These are phyloP conservation scores for Diogma glabrata DNA, from an alignment of 2,888 invertebrate genomes.

Conservation along the genomic window DNA sequence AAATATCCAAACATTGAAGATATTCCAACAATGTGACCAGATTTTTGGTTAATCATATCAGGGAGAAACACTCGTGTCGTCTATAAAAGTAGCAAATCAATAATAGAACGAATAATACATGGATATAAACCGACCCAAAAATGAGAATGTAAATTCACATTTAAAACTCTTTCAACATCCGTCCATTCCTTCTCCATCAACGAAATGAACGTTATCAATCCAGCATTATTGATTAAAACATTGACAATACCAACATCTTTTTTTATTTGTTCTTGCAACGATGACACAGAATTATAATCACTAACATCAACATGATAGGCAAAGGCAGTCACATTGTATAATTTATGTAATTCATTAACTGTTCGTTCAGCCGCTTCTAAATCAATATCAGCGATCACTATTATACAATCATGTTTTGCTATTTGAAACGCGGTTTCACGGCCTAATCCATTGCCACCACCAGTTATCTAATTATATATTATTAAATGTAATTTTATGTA, in stretches of 20 bases:
- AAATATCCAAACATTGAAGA: constrained; percentile 11
- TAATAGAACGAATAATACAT: neutral
- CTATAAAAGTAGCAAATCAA: constrained; percentile 4
- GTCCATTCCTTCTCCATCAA: constrained; percentile 32
- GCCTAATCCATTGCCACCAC: constrained; percentile 26
- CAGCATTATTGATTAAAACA: constrained; percentile 39
- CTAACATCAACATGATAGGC: constrained; percentile 13
- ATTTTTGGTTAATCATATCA: constrained; percentile 9
- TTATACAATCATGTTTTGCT: constrained; percentile 20
- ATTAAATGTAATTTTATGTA: too few species aligned
- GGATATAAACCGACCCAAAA: constrained; percentile 33
- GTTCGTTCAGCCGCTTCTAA: constrained; percentile 12
- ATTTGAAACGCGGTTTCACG: constrained; percentile 23
- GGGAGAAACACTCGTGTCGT: constrained; percentile 10
- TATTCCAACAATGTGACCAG: constrained; percentile 12
- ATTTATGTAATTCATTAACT: constrained; percentile 15
- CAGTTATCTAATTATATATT: constrained; percentile 16
- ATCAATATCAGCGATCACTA: constrained; percentile 19
- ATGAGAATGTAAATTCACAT: constrained; percentile 38
- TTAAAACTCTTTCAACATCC: constrained; percentile 35
- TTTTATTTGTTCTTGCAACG: constrained; percentile 14
- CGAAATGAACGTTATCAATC: constrained; percentile 34
- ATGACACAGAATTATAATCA: constrained; percentile 9
- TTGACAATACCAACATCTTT: constrained; percentile 33
- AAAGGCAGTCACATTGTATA: neutral